phyloP scores from a whole-genome alignment of 2,113 vertebrate species.

The Takifugu bimaculatus region DNA sequence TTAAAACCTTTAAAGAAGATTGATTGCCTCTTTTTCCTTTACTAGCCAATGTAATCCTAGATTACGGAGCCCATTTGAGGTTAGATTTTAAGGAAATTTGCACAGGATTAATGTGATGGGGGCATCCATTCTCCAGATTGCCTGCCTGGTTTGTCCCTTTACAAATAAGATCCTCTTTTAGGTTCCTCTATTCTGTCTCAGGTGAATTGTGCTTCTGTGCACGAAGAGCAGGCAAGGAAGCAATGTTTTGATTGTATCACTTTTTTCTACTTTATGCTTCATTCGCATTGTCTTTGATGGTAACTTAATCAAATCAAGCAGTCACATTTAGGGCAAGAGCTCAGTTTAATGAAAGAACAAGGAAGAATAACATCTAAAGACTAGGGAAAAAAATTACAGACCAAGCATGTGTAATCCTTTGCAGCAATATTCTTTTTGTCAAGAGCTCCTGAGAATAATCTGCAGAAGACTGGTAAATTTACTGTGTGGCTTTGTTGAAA shows the following conservation, averaged over 20 bases:
- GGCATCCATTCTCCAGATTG: conserved; percentile 49
- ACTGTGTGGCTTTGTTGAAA: too few species aligned
- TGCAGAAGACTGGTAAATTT: too few species aligned
- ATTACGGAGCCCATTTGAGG: conserved; percentile 69
- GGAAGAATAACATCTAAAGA: too few species aligned
- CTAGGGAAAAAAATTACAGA: too few species aligned
- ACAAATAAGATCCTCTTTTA: neutral
- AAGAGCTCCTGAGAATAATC: too few species aligned
- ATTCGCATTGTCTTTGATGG: conserved; percentile 1
- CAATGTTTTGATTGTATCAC: conserved; percentile 4
- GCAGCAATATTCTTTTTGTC: too few species aligned
- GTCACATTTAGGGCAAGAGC: neutral
- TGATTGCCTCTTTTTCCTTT: conserved; percentile 72
- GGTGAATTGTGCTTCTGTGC: conserved; percentile 6
- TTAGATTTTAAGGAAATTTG: conserved; percentile 70
- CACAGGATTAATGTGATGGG: conserved; percentile 50
- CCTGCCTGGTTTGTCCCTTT: conserved; percentile 34
- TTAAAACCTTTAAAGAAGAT: conserved; percentile 78
- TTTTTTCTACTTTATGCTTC: neutral
- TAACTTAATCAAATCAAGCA: neutral
- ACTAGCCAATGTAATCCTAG: conserved; percentile 71
- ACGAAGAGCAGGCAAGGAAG: too few species aligned
- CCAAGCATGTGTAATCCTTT: too few species aligned
- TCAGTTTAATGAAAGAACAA: neutral
- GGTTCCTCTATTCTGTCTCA: neutral